These are phyloP conservation scores for Sciaenops ocellatus DNA, from an alignment of 2,797 vertebrate species.

Conservation along the genomic window DNA sequence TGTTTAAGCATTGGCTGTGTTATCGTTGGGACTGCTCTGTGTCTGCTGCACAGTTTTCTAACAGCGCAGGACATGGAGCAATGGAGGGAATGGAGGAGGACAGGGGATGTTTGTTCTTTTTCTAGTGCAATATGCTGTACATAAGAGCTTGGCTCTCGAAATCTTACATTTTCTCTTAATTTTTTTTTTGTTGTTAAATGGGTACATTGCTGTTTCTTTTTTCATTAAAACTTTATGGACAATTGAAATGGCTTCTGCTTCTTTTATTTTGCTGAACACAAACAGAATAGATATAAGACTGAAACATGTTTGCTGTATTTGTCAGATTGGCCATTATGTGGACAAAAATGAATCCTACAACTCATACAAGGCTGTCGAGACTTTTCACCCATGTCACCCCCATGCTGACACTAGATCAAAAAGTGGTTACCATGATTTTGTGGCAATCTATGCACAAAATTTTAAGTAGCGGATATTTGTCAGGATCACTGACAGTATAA, in stretches of 20 bases:
- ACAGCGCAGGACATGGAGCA: constrained; percentile 59
- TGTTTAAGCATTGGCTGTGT: constrained; percentile 77
- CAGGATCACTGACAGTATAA: too few species aligned
- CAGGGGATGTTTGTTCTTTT: constrained; percentile 77
- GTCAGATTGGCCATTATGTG: background rate
- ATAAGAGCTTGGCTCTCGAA: constrained; percentile 85
- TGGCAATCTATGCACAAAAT: too few species aligned
- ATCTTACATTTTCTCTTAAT: constrained; percentile 79
- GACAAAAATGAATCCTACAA: background rate
- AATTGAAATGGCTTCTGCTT: constrained; percentile 47
- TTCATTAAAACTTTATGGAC: constrained; percentile 84
- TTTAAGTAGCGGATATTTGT: too few species aligned
- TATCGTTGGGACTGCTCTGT: constrained; percentile 79
- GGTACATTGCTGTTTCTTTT: constrained; percentile 81
- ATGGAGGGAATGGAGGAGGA: constrained; percentile 65
- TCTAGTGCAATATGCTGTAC: constrained; percentile 88
- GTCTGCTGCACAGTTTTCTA: constrained; percentile 63
- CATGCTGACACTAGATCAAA: background rate
- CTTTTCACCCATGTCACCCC: background rate
- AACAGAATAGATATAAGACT: background rate
- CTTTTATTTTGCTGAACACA: constrained; percentile 21
- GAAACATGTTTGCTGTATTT: background rate
- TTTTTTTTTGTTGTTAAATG: constrained; percentile 83
- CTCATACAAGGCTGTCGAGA: background rate
- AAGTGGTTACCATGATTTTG: background rate